Percentiles rank a stretch among this genome's conserved stretches.
These are phyloP conservation scores for Enteromius treurensis DNA, from an alignment of 2,797 vertebrate species.

Conservation along the genomic window DNA sequence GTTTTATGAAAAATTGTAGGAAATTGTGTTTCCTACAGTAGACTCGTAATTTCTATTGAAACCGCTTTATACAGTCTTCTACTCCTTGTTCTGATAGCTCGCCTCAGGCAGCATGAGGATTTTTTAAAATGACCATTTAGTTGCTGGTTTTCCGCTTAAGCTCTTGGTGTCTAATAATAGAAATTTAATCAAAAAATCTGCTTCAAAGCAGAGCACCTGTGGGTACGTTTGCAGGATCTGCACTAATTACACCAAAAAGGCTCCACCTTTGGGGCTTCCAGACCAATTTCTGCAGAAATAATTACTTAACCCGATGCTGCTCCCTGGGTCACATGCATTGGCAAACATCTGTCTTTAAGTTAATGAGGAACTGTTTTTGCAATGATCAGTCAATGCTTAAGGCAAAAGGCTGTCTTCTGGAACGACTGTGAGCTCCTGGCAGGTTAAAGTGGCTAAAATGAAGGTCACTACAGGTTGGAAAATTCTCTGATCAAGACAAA, in stretches of 20 bases:
- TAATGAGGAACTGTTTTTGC: constrained; percentile 59
- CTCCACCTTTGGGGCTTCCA: constrained; percentile 52
- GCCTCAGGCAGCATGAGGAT: constrained; percentile 4
- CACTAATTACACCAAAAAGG: constrained; percentile 52
- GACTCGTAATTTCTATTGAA: not conserved
- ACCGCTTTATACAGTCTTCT: constrained; percentile 5
- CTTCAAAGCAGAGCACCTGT: constrained; percentile 51
- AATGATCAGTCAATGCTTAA: constrained; percentile 52
- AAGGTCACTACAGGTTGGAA: constrained; percentile 39
- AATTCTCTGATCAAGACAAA: not conserved
- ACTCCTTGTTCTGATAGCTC: not conserved
- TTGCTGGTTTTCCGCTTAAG: constrained; percentile 22
- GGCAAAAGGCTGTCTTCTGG: constrained; percentile 58
- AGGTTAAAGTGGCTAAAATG: constrained; percentile 35
- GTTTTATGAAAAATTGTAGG: not conserved
- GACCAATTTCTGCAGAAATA: constrained; percentile 57
- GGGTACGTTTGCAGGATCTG: constrained; percentile 46
- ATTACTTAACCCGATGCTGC: constrained; percentile 53
- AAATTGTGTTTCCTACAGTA: not conserved
- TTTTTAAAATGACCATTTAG: constrained; percentile 32
- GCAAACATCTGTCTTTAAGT: constrained; percentile 52
- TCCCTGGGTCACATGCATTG: constrained; percentile 55
- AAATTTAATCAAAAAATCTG: constrained; percentile 52
- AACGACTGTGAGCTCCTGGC: constrained; percentile 58
- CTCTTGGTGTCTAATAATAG: constrained; percentile 55